These are phyloP conservation scores for Centropus bengalensis DNA, from an alignment of 2,113 vertebrate species.

Conservation along the genomic window DNA sequence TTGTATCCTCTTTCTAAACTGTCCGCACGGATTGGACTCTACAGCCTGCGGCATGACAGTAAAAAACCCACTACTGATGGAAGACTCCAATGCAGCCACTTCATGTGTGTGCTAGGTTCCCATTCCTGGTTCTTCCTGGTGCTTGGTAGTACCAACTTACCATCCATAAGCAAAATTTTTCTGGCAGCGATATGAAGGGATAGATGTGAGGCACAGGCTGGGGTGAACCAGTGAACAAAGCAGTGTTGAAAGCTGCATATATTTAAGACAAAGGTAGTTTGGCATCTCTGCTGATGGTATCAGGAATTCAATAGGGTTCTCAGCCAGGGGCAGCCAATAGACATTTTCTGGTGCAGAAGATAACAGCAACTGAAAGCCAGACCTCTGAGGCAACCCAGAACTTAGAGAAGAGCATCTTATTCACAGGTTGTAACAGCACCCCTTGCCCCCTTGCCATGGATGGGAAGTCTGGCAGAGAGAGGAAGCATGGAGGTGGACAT, in stretches of 20 bases:
- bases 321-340: not conserved
- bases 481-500: not conserved
- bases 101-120: not conserved
- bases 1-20: not conserved
- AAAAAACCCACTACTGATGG: not conserved
- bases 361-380: not conserved
- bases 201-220: not conserved
- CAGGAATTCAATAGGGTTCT: not conserved
- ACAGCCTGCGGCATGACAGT: not conserved
- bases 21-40: not conserved
- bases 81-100: not conserved
- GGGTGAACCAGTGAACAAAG: not conserved
- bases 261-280: not conserved
- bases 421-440: not conserved
- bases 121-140: not conserved
- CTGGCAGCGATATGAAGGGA: not conserved
- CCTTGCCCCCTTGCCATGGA: not conserved
- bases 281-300: not conserved
- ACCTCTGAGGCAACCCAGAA: not conserved
- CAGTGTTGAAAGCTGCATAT: not conserved
- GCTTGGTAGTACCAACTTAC: not conserved
- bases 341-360: not conserved
- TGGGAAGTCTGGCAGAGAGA: not conserved
- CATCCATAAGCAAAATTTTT: not conserved
- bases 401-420: not conserved